These are phyloP conservation scores for Glaucomys volans DNA, from an alignment of 2,113 vertebrate genomes.

Conservation along the genomic window DNA sequence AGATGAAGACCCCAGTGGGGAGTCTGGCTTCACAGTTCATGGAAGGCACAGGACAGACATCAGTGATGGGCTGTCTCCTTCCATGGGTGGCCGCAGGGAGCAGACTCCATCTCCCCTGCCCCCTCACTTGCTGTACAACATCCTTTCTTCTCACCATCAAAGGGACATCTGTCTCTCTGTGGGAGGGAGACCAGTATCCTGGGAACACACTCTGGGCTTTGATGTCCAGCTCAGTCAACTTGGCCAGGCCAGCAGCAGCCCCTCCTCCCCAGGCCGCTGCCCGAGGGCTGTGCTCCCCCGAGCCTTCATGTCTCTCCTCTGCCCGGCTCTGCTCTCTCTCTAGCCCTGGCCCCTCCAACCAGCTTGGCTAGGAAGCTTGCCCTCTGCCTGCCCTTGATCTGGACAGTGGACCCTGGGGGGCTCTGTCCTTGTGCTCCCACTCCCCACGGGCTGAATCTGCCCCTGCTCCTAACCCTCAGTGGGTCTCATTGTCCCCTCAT, in stretches of 20 bases:
- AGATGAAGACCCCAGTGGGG: not conserved
- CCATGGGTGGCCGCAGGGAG: not conserved
- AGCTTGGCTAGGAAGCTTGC: not conserved
- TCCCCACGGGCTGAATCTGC: not conserved
- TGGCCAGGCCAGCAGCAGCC: not conserved
- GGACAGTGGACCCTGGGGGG: no score
- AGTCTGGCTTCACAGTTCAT: not conserved
- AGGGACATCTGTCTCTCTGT: slow-evolving; percentile 66
- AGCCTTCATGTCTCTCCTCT: not conserved
- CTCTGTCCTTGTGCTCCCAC: not conserved
- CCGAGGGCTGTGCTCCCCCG: not conserved
- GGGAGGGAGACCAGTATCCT: slow-evolving; percentile 56
- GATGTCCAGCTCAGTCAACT: slow-evolving; percentile 12
- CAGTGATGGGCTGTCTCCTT: not conserved
- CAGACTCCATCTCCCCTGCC: not conserved
- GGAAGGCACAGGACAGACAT: not conserved
- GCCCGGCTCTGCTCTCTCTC: not conserved
- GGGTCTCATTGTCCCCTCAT: not conserved
- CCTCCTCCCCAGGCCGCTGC: not conserved
- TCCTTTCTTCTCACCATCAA: slow-evolving; percentile 67
- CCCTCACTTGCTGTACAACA: not conserved
- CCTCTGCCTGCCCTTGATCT: not conserved
- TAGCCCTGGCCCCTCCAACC: not conserved
- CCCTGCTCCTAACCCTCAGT: not conserved
- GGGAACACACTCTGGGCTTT: slow-evolving; percentile 61